Percentiles rank a stretch among this genome's conserved stretches.
Evolutionary conservation across 2,888 invertebrate genomes (phyloP).

Genomic region (Capitulum mitella): DNA sequence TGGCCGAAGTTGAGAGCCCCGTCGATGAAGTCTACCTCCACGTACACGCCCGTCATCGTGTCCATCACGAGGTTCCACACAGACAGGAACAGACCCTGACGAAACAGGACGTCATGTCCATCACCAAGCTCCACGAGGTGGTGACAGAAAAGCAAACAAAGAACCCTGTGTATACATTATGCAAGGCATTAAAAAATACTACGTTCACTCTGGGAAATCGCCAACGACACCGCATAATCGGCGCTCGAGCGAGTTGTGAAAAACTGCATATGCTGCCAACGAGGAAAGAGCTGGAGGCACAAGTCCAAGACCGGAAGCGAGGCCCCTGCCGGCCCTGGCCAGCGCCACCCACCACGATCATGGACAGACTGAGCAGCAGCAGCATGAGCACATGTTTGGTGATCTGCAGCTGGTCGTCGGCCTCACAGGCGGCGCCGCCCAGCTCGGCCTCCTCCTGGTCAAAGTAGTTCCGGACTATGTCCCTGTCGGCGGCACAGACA

Average conservation of each 20-base stretch:
- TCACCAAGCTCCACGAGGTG: too few species aligned
- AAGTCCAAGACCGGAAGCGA: too few species aligned
- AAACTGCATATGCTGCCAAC: too few species aligned
- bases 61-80: conserved; percentile 74
- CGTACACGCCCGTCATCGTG: conserved; percentile 77
- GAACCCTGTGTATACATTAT: too few species aligned
- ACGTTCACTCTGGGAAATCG: too few species aligned
- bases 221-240: too few species aligned
- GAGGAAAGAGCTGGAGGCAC: too few species aligned
- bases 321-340: too few species aligned
- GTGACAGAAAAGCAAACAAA: too few species aligned
- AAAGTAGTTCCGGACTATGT: background rate
- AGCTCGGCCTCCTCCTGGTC: conserved; percentile 33
- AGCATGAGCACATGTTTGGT: conserved; percentile 73
- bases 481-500: background rate
- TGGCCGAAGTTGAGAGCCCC: conserved; percentile 84
- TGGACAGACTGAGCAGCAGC: conserved; percentile 68
- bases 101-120: background rate
- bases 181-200: background rate
- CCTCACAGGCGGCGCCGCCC: conserved; percentile 39
- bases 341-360: conserved; percentile 69
- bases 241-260: too few species aligned
- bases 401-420: conserved; percentile 52
- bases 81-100: conserved; percentile 69
- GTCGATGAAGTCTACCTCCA: conserved; percentile 87